Percentiles rank a stretch among this genome's conserved stretches.
phyloP scores from a whole-genome alignment of 2,888 invertebrate species.

The Drosophila nigricruria region DNA sequence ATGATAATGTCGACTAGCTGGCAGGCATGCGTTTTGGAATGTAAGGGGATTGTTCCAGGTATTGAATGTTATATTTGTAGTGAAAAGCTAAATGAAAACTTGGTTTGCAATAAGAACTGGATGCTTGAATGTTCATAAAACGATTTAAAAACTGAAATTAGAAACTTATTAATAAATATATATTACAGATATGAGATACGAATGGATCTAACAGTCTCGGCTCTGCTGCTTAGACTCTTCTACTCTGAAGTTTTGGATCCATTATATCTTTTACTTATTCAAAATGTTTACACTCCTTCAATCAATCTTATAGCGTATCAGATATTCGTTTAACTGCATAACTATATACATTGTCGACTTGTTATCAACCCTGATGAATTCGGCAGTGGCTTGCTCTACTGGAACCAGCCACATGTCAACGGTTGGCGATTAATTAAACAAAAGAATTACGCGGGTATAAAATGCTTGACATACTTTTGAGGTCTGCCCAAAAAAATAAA shows the following conservation, averaged over 20 bases:
- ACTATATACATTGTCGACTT: neutral
- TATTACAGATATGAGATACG: too few relatives aligned
- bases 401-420: conserved; percentile 78
- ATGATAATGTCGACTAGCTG: neutral
- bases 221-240: neutral
- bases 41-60: neutral
- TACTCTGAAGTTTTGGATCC: neutral
- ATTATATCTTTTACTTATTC: neutral
- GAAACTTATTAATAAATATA: too few relatives aligned
- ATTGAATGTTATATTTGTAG: neutral
- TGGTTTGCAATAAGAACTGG: neutral
- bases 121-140: too few relatives aligned
- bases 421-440: conserved; percentile 77
- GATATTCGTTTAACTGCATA: conserved; percentile 17
- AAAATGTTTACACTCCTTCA: neutral
- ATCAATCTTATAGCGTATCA: conserved; percentile 11
- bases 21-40: neutral
- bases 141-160: too few relatives aligned
- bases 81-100: neutral
- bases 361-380: conserved; percentile 70
- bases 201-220: too few relatives aligned
- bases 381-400: conserved; percentile 64
- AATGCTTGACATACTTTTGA: conserved; percentile 83
- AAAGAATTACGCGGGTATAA: conserved; percentile 83
- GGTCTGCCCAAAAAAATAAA: conserved; percentile 49